Evolutionary conservation across 2,888 invertebrate species (phyloP), one percentile per base, ranked within the genome.

Genomic region (Myathropa florea): DNA sequence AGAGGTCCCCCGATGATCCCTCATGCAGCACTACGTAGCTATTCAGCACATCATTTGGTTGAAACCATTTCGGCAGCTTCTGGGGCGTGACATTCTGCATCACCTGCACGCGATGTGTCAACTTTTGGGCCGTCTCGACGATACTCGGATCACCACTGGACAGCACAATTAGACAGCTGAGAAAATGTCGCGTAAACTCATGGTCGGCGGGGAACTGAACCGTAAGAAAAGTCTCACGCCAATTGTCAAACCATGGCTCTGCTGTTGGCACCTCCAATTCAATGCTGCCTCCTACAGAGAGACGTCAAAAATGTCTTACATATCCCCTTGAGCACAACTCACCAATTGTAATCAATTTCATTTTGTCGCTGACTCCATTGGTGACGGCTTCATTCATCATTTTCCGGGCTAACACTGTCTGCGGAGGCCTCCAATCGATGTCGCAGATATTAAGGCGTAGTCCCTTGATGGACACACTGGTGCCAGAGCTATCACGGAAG

Each of bases 181-280:
- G 91, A 90, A 96, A 96, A 92, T 98, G 97, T 90, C 97, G 97
- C 0, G 98, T 96, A 91, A 98, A 99, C 93, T 99, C 99, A 94
- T 99, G 99, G 91, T 99, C 99, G 4, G 97, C 96, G 21, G 97
- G 97, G 91, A 96, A 97, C 91, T 97, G 96, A 82, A 97, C 95
- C 90, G 96, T 95, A 60, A 98, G 94, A 92, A 98, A 98, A 30
- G 96, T 96, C 89, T 98, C 97, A 90, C 98, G 94, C 97, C 98
- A 99, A 10, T 96, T 95, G 92, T 98, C 98, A 94, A 97, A 99
- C 99, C 99, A 99, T 14, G 98, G 96, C 72, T 97, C 97, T 10
- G 95, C 94, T 46, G 95, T 93, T 33, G 97, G 97, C 89, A 97
- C 94, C 89, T 96, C 95, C 87, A 97, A 92, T 89, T 94, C 94